phyloP scores from a whole-genome alignment of 2,113 vertebrate species.

The human region GRCh38 chr11:40108501-40109000 shows the following conservation, averaged over 20 bases:
- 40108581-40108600: background rate
- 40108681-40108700: background rate
- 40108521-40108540: background rate
- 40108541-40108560: background rate
- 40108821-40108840: background rate
- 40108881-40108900: background rate
- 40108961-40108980: background rate
- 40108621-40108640: background rate
- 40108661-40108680: background rate
- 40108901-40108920: background rate
- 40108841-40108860: background rate
- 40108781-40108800: background rate
- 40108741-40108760: background rate
- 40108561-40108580: background rate
- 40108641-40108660: slow-evolving; percentile 26
- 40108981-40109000: background rate
- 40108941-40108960: background rate
- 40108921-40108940: background rate
- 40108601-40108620: background rate
- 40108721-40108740: background rate
- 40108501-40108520: background rate
- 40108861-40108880: background rate
- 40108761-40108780: background rate
- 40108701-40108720: background rate
- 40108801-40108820: background rate